Evolutionary conservation across 2,797 vertebrate genomes (phyloP).

Genomic region (Anas bahamensis): DNA sequence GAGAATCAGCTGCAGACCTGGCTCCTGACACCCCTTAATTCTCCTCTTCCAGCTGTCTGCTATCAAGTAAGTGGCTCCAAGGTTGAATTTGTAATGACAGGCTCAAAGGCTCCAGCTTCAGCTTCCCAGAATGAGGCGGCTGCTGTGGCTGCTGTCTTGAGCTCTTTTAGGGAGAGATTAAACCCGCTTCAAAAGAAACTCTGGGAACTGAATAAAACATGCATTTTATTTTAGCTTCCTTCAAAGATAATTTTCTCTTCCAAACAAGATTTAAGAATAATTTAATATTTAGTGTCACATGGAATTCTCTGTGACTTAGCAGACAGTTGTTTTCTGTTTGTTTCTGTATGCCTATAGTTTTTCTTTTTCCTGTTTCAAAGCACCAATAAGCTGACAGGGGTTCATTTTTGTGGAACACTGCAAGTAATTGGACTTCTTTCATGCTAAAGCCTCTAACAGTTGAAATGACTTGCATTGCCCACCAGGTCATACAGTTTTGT

Average conservation of each 20-base stretch:
- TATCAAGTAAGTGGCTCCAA: neutral
- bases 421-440: slow-evolving; percentile 9
- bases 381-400: slow-evolving; percentile 1
- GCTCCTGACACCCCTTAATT: neutral
- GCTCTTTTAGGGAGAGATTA: neutral
- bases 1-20: neutral
- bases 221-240: neutral
- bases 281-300: neutral
- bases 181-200: neutral
- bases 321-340: slow-evolving; percentile 17
- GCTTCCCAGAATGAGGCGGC: neutral
- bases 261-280: neutral
- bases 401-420: neutral
- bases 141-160: neutral
- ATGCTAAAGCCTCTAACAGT: slow-evolving; percentile 10
- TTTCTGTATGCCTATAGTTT: slow-evolving; percentile 18
- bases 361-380: neutral
- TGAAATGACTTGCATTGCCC: neutral
- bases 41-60: neutral
- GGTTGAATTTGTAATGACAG: neutral
- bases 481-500: slow-evolving; percentile 9
- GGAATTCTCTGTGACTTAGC: neutral
- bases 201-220: neutral
- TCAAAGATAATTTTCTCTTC: neutral
- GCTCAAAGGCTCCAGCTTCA: neutral